Evolutionary conservation across 2,113 vertebrate species (phyloP), one percentile per base, ranked within the genome.

Genomic region (Neotragus moschatus): DNA sequence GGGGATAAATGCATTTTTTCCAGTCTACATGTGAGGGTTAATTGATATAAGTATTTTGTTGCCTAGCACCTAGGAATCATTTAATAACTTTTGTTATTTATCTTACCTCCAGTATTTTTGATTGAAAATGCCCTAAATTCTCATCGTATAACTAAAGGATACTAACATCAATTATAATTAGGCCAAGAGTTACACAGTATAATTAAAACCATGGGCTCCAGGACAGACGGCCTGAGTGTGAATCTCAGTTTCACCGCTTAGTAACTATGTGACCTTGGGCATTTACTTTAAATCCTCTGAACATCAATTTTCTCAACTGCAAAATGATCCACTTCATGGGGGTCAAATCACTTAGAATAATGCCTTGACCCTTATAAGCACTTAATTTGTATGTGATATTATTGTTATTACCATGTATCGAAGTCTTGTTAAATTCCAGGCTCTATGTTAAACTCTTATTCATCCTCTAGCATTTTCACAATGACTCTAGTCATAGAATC

Each of bases 291-390:
- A 94, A 81, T 15, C 5, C 3, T 82, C 53, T 19, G 45, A 93
- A 82, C 6, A 23, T 96, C 60, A 30, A 30, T 86, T 95, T 91
- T 56, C 25, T 86, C 73, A 84, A 91, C 6, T 86, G 21, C 23
- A 80, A 85, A 88, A 73, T 92, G 33, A 92, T 56, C 17, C 56
- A 87, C 15, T 51, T 90, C 23, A 9, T 21, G 11, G 49, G 36
- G 43, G 17, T 81, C 81, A 97, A 94, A 66, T 55, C 49, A 70
- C 33, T 97, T 73, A 73, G 79, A 92, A 81, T 49, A 85, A 90
- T 47, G n/a, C 13, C 84, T 96, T 25, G 8, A 9, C 47, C n/a
- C 5, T 23, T 36, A 1, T 63, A 60, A 92, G 39, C 16, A 70
- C 6, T 56, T 39, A 17, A 11, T 91, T 75, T 70, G 25, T 85